Conservation (phyloP, 2,797 vertebrate species). For the Leuciscus waleckii region DNA sequence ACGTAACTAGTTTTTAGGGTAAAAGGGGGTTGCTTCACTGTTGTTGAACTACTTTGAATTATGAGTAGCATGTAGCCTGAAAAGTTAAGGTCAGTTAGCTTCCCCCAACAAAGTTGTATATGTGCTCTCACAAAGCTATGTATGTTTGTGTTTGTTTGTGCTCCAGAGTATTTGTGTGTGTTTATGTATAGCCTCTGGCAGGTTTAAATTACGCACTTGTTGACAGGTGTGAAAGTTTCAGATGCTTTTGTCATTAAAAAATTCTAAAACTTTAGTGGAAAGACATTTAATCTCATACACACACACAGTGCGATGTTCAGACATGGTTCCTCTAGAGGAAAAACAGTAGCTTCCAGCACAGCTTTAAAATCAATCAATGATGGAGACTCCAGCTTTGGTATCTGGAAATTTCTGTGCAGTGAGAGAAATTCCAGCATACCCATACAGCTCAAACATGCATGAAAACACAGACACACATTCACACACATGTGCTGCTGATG, state of each 20-base stretch:
- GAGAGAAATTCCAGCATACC: conserved; percentile 18
- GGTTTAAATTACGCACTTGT: conserved; percentile 24
- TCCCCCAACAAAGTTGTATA: background rate
- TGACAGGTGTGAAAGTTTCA: conserved; percentile 35
- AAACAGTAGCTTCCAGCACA: conserved; percentile 65
- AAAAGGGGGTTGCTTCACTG: background rate
- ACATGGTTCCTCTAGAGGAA: conserved; percentile 40
- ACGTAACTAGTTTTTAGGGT: too few species aligned
- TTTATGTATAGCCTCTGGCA: conserved; percentile 20
- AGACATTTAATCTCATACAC: conserved; percentile 21
- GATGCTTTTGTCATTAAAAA: conserved; percentile 42
- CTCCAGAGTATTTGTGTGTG: conserved; percentile 28
- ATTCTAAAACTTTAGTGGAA: conserved; percentile 14
- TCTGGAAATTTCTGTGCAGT: conserved; percentile 22
- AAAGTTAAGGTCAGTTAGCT: background rate
- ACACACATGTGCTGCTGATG: conserved; percentile 3
- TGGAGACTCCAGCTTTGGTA: conserved; percentile 63
- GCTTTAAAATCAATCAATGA: conserved; percentile 67
- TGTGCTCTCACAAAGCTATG: conserved; percentile 13
- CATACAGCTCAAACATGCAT: conserved; percentile 33
- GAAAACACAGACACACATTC: conserved; percentile 28
- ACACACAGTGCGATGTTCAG: conserved; percentile 26
- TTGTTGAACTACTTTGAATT: background rate
- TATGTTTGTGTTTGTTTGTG: conserved; percentile 32
- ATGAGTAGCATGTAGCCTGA: background rate